A percentile compares a stretch with the other conserved stretches of the same genome.
Conservation (phyloP, 2,797 vertebrate species). For the Myotis planiceps region DNA sequence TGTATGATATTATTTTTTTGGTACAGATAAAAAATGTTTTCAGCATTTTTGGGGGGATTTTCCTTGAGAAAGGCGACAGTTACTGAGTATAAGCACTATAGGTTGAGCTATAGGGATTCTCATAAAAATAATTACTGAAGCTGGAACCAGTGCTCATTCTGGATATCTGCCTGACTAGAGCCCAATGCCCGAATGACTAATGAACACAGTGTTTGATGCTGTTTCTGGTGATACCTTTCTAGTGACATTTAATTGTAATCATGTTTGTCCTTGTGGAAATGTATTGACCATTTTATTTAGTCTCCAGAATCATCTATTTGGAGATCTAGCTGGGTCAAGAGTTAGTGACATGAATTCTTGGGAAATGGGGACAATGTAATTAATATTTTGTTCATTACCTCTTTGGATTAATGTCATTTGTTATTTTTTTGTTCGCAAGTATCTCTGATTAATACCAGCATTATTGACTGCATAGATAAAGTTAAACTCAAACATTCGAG, state of each 20-base stretch:
- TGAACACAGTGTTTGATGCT: neutral
- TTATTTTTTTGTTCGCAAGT: neutral
- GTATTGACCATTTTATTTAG: neutral
- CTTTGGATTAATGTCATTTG: neutral
- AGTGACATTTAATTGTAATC: neutral
- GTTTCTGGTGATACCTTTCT: neutral
- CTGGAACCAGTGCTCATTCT: neutral
- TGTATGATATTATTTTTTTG: neutral
- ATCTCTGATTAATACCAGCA: neutral
- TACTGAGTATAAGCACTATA: neutral
- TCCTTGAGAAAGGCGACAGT: neutral
- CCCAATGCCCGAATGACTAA: neutral
- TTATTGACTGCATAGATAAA: neutral
- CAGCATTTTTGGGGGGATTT: neutral
- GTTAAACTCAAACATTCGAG: neutral
- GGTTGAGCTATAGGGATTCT: neutral
- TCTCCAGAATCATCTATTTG: neutral
- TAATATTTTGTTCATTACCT: neutral
- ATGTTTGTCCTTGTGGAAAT: neutral
- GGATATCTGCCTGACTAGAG: neutral
- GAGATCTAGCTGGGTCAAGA: neutral
- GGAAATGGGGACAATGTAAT: neutral
- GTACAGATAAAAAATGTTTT: neutral
- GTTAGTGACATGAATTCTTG: neutral
- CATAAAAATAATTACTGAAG: conserved; percentile 7